Evolutionary conservation across 2,797 vertebrate species (phyloP).

Genomic region (Microctenopoma lineatum): DNA sequence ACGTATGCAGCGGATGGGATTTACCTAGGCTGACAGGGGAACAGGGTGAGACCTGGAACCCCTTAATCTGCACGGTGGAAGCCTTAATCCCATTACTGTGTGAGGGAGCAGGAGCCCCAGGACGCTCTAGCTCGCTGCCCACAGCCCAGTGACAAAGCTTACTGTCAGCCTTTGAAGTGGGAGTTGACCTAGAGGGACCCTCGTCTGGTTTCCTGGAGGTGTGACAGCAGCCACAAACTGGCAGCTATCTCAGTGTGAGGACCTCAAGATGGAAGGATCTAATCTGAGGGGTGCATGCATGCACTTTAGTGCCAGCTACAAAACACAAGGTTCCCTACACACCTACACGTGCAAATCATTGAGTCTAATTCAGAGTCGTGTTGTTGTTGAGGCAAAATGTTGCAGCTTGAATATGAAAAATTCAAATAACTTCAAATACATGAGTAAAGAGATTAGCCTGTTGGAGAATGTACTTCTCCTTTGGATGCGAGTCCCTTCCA

Average conservation of each 20-base stretch:
- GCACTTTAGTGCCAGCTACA: background rate
- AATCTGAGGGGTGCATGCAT: background rate
- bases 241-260: slow-evolving; percentile 21
- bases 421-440: too few species aligned
- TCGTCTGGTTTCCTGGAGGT: slow-evolving; percentile 48
- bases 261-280: slow-evolving; percentile 10
- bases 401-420: too few species aligned
- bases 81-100: slow-evolving; percentile 73
- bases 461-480: slow-evolving; percentile 33
- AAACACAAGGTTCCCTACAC: background rate
- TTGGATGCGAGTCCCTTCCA: slow-evolving; percentile 16
- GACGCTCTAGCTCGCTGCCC: slow-evolving; percentile 67
- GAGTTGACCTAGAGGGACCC: slow-evolving; percentile 60
- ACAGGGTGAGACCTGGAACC: slow-evolving; percentile 64
- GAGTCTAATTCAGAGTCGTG: background rate
- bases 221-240: slow-evolving; percentile 30
- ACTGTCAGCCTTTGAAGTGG: slow-evolving; percentile 64
- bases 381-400: too few species aligned
- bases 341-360: slow-evolving; percentile 3
- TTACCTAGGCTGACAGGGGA: slow-evolving; percentile 60
- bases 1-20: slow-evolving; percentile 39
- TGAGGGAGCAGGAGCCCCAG: slow-evolving; percentile 60
- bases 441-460: slow-evolving; percentile 9
- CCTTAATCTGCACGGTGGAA: slow-evolving; percentile 75
- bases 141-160: slow-evolving; percentile 57